A percentile compares a stretch with the other conserved stretches of the same genome.
Conservation (phyloP, 2,113 vertebrate genomes). For the Grallaria varia region DNA sequence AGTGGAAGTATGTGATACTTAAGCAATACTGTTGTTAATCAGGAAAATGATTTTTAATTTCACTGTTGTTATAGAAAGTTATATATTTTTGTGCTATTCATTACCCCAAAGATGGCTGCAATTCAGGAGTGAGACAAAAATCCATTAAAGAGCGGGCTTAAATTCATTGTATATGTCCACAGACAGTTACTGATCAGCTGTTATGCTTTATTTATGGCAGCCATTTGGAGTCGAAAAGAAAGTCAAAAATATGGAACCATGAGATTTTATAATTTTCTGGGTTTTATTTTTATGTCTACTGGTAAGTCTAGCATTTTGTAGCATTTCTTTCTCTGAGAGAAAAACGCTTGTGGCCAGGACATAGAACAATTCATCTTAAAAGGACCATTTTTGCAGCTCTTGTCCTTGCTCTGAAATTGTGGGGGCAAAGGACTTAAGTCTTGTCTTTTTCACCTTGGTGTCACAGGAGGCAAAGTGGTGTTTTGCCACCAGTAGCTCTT, state of each 20-base stretch:
- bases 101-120: not conserved
- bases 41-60: not conserved
- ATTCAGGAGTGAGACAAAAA: not conserved
- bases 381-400: not conserved
- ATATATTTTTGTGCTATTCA: not conserved
- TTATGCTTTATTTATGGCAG: not conserved
- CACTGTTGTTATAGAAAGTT: not conserved
- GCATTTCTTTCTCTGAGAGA: not conserved
- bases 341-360: not conserved
- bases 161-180: not conserved
- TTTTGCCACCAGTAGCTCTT: not conserved
- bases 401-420: not conserved
- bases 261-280: not conserved
- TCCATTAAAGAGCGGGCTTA: not conserved
- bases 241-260: not conserved
- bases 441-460: not conserved
- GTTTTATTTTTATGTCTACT: not conserved
- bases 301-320: not conserved
- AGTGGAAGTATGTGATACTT: not conserved
- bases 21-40: not conserved
- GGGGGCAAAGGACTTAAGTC: not conserved
- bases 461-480: not conserved
- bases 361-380: not conserved
- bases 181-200: not conserved
- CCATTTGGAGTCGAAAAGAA: not conserved